A percentile compares a stretch with the other conserved stretches of the same genome.
These are phyloP conservation scores for Cyclophora albipunctata DNA, from an alignment of 2,888 invertebrate genomes.

Conservation along the genomic window DNA sequence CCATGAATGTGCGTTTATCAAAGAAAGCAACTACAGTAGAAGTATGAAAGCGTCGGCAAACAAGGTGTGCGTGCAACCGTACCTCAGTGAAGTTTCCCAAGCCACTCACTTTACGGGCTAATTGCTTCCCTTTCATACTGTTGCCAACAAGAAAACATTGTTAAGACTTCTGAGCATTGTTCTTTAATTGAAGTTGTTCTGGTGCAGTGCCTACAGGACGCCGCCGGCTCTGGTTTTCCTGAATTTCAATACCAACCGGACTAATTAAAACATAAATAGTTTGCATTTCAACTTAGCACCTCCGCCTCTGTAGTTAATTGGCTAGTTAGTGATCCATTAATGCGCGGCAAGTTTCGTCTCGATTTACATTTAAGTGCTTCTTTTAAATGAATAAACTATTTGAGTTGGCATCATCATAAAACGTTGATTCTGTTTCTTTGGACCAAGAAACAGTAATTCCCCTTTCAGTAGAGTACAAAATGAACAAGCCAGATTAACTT, in stretches of 20 bases:
- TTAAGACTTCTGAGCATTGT: constrained; percentile 57
- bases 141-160: constrained; percentile 55
- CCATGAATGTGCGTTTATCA: neutral
- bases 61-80: constrained; percentile 21
- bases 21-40: neutral
- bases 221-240: constrained; percentile 10
- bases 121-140: constrained; percentile 60
- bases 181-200: constrained; percentile 54
- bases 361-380: neutral
- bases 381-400: neutral
- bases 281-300: constrained; percentile 19
- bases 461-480: too few species aligned
- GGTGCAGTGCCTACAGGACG: constrained; percentile 21
- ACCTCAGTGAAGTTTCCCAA: constrained; percentile 35
- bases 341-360: constrained; percentile 1
- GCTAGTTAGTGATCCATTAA: constrained; percentile 9
- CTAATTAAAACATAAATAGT: constrained; percentile 23
- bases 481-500: too few species aligned
- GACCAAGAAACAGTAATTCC: too few species aligned
- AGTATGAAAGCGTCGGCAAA: constrained; percentile 8
- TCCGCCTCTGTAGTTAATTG: constrained; percentile 17
- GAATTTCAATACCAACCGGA: constrained; percentile 14
- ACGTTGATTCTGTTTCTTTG: too few species aligned
- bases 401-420: too few species aligned
- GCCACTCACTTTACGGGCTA: constrained; percentile 47